A percentile compares a stretch with the other conserved stretches of the same genome.
Evolutionary conservation across 2,113 vertebrate genomes (phyloP).

Genomic region (Oenanthe oenanthe): DNA sequence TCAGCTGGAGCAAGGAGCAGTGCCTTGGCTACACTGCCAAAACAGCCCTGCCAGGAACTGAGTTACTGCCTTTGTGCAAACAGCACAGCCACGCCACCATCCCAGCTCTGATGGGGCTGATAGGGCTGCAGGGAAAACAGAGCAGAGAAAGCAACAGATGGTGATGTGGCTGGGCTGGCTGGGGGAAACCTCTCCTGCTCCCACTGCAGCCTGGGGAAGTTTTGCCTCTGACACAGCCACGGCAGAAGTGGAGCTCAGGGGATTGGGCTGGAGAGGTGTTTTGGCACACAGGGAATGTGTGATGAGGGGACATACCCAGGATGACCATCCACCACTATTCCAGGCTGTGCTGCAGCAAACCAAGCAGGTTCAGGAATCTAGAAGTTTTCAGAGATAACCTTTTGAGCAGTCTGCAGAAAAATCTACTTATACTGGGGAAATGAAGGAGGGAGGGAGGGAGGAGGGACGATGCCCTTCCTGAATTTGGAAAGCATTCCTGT

Average conservation of each 20-base stretch:
- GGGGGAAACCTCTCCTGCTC: neutral
- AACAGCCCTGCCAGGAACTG: conserved; percentile 34
- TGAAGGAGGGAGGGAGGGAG: neutral
- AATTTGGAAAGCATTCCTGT: conserved; percentile 7
- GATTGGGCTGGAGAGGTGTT: neutral
- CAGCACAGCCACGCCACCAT: neutral
- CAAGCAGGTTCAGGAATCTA: neutral
- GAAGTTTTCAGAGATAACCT: neutral
- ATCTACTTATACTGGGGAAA: neutral
- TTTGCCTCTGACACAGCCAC: neutral
- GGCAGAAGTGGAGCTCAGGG: neutral
- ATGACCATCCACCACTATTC: neutral
- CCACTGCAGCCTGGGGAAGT: accelerated
- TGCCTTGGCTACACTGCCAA: conserved; percentile 41
- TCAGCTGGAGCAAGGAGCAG: conserved; percentile 26
- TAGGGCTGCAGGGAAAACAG: conserved; percentile 16
- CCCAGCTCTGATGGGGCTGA: conserved; percentile 10
- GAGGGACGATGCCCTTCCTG: neutral
- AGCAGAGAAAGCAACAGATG: conserved; percentile 1
- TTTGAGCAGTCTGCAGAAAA: neutral
- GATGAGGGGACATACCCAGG: neutral
- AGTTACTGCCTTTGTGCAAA: conserved; percentile 54
- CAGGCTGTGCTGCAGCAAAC: neutral
- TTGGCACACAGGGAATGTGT: neutral
- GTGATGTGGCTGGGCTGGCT: neutral